phyloP scores from a whole-genome alignment of 2,888 invertebrate genomes.

The Saturnia pavonia region DNA sequence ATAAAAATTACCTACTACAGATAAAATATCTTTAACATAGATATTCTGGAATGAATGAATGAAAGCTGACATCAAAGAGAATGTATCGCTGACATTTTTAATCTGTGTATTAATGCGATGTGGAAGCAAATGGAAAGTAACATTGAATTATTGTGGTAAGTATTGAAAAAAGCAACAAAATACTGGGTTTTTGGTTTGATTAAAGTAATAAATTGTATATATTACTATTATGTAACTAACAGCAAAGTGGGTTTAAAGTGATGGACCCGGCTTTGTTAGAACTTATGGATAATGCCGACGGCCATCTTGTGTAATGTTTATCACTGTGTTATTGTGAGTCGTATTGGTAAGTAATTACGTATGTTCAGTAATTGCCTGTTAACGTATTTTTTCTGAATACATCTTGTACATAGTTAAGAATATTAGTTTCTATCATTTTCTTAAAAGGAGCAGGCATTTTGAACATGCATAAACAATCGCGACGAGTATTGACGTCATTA shows the following conservation, averaged over 20 bases:
- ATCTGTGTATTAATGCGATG: conserved; percentile 6
- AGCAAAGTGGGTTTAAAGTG: neutral
- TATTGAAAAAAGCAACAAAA: conserved; percentile 1
- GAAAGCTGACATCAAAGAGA: neutral
- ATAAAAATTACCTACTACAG: neutral
- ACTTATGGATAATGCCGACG: neutral
- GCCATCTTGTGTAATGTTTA: conserved; percentile 8
- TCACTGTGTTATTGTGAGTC: neutral
- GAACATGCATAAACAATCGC: neutral
- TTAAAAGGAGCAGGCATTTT: neutral
- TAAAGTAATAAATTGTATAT: neutral
- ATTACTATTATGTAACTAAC: neutral
- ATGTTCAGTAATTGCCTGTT: neutral
- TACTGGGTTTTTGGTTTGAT: neutral
- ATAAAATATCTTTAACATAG: neutral
- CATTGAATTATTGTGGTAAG: neutral
- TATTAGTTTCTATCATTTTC: neutral
- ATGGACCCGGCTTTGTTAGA: neutral
- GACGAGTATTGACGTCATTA: neutral
- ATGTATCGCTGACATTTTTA: neutral
- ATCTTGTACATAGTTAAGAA: neutral
- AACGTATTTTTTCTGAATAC: neutral
- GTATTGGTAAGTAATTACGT: conserved; percentile 1
- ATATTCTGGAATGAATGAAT: neutral
- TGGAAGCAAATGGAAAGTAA: conserved; percentile 5